These are phyloP conservation scores for Oncorhynchus tshawytscha DNA, from an alignment of 2,113 vertebrate genomes.

Conservation along the genomic window DNA sequence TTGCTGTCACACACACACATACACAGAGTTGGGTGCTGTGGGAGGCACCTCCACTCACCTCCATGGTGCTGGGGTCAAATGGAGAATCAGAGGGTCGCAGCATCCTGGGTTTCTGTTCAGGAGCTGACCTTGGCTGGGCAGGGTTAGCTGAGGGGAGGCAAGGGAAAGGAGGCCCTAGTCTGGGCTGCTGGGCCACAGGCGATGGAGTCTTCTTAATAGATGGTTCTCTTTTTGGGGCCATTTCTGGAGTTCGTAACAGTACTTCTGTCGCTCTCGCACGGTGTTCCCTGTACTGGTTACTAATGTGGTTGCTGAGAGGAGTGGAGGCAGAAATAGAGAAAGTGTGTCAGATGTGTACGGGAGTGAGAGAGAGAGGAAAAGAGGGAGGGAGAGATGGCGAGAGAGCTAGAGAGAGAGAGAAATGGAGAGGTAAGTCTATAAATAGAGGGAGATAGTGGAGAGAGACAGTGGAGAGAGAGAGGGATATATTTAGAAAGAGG, in stretches of 20 bases:
- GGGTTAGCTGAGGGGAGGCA: constrained; percentile 50
- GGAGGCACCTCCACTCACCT: constrained; percentile 63
- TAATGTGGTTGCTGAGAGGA: constrained; percentile 22
- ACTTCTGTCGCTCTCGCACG: background rate
- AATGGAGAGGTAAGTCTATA: background rate
- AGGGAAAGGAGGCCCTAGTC: constrained; percentile 74
- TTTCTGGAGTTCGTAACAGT: constrained; percentile 14
- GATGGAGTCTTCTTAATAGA: constrained; percentile 74
- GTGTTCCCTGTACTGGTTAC: constrained; percentile 13
- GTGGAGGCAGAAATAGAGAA: constrained; percentile 29
- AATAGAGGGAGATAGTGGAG: background rate
- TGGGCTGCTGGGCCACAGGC: constrained; percentile 59
- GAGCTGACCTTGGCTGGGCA: constrained; percentile 51
- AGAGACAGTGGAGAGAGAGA: background rate
- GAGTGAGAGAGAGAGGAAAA: background rate
- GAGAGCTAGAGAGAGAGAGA: background rate
- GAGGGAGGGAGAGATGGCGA: constrained; percentile 5
- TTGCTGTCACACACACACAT: background rate
- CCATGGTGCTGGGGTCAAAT: constrained; percentile 75
- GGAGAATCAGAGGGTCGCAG: constrained; percentile 70
- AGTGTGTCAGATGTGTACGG: constrained; percentile 48
- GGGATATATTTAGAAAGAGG: background rate
- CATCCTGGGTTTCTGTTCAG: constrained; percentile 70
- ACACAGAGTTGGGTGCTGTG: background rate
- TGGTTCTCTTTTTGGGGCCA: constrained; percentile 75